These are phyloP conservation scores for Watsonalla binaria DNA, from an alignment of 2,888 invertebrate genomes.

Conservation along the genomic window DNA sequence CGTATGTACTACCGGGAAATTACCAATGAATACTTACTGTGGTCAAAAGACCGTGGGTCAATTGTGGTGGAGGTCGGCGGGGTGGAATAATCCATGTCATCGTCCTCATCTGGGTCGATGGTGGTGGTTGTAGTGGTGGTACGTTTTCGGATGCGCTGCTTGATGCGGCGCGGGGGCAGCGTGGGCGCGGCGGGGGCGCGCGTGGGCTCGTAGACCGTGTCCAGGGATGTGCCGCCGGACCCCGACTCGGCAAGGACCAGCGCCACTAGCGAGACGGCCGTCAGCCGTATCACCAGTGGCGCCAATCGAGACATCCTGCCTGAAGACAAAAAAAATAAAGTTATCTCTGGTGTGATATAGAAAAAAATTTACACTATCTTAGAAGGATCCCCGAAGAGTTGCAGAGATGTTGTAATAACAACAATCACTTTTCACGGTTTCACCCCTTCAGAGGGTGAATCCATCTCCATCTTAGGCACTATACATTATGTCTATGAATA, in stretches of 20 bases:
- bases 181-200: conserved; percentile 17
- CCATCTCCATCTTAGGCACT: too few species aligned
- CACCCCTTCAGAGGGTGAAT: too few species aligned
- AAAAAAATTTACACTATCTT: too few species aligned
- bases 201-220: conserved; percentile 10
- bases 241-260: conserved; percentile 56
- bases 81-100: conserved; percentile 43
- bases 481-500: too few species aligned
- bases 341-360: too few species aligned
- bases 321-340: conserved; percentile 31
- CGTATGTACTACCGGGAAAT: too few species aligned
- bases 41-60: conserved; percentile 60
- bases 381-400: too few species aligned
- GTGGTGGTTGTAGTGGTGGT: conserved; percentile 50
- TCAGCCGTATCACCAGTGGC: conserved; percentile 70
- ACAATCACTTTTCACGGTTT: too few species aligned
- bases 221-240: conserved; percentile 24
- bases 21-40: conserved; percentile 51
- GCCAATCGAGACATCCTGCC: conserved; percentile 58
- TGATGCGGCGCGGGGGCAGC: conserved; percentile 25
- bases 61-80: conserved; percentile 51
- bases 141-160: conserved; percentile 45
- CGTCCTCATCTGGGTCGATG: conserved; percentile 44
- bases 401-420: too few species aligned
- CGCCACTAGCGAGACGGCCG: conserved; percentile 70